phyloP scores from a whole-genome alignment of 2,797 vertebrate genomes.

The Lepus oiostolus region DNA sequence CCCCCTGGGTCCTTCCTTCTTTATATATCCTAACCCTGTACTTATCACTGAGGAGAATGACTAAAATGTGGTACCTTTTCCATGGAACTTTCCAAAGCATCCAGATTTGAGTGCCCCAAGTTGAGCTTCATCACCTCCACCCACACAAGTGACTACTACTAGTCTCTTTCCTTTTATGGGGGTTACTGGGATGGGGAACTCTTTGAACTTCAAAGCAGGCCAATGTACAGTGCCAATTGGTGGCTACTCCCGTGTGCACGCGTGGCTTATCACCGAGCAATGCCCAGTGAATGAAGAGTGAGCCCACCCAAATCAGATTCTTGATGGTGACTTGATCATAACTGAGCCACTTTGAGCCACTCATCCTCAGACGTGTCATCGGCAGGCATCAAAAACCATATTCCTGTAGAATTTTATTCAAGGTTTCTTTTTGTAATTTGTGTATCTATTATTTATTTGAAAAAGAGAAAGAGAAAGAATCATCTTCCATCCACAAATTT shows the following conservation, averaged over 20 bases:
- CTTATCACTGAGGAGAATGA: neutral
- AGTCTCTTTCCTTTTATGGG: neutral
- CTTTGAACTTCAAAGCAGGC: neutral
- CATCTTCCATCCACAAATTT: too few species aligned
- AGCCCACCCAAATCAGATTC: neutral
- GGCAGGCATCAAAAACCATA: neutral
- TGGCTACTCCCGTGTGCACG: rapidly evolving
- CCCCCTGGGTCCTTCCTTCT: neutral
- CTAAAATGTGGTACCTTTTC: neutral
- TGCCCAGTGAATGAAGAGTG: neutral
- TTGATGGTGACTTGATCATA: neutral
- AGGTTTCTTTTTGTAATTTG: neutral
- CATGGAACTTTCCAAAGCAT: neutral
- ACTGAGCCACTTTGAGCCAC: neutral
- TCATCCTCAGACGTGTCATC: too few species aligned
- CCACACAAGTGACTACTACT: too few species aligned
- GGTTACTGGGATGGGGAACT: neutral
- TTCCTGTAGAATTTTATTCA: neutral
- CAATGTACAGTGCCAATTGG: too few species aligned
- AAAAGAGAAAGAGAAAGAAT: too few species aligned
- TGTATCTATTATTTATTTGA: too few species aligned
- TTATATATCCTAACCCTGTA: too few species aligned
- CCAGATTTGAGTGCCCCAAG: neutral
- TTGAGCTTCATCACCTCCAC: neutral
- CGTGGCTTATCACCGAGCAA: neutral